phyloP scores from a whole-genome alignment of 2,797 vertebrate genomes.

The Simalia tracyae region DNA sequence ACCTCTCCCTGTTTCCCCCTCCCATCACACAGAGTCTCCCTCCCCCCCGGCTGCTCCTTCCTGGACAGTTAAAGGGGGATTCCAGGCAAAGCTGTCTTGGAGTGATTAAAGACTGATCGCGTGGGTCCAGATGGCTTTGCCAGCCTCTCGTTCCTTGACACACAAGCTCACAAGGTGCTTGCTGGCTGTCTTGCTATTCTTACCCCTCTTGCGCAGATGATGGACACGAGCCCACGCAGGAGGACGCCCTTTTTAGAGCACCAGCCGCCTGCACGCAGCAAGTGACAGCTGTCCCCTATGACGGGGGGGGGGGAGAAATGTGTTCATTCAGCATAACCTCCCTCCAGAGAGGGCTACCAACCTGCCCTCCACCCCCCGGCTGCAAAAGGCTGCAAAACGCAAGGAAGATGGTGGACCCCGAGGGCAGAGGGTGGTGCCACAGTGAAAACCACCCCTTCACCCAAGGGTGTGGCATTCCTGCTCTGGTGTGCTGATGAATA shows the following conservation, averaged over 20 bases:
- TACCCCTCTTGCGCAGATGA: background rate
- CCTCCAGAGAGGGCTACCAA: background rate
- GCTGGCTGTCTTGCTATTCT: background rate
- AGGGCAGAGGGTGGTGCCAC: background rate
- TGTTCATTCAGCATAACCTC: background rate
- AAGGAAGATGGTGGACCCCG: background rate
- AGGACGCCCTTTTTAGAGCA: background rate
- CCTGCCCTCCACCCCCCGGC: no score
- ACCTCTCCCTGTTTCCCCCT: background rate
- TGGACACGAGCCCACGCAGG: background rate
- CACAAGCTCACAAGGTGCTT: background rate
- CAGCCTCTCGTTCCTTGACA: background rate
- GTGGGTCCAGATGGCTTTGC: background rate
- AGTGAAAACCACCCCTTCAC: background rate
- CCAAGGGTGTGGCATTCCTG: background rate
- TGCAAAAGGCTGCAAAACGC: no score
- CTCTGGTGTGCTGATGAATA: no score
- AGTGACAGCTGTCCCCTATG: no score
- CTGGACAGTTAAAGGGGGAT: background rate
- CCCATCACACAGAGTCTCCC: background rate
- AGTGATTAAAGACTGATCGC: background rate
- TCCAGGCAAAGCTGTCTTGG: background rate
- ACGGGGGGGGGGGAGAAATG: no score
- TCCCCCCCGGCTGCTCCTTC: background rate
- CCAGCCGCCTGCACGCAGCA: background rate